Evolutionary conservation across 2,113 vertebrate genomes (phyloP).

Genomic region (mouse (Mus musculus)): DNA sequence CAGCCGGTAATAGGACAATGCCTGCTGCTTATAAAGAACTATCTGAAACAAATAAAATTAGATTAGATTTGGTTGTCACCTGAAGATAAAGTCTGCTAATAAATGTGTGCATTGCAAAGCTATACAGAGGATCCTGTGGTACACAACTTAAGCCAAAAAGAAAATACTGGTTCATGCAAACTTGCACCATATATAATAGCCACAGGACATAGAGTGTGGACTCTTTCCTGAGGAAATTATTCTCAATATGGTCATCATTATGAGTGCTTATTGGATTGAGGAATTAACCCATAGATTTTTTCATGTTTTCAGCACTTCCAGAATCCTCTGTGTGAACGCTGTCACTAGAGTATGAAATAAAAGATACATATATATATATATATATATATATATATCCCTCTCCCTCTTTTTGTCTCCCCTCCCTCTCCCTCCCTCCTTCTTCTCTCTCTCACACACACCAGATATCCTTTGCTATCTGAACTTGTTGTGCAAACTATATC

Average conservation of each 20-base stretch:
- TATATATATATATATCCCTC: no score
- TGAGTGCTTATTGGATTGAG: slow-evolving; percentile 6
- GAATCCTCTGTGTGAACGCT: not conserved
- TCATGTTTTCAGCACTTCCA: not conserved
- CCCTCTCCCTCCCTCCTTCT: no score
- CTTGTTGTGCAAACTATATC: not conserved
- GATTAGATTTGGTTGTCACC: slow-evolving; percentile 33
- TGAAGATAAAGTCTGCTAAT: not conserved
- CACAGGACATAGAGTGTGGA: not conserved
- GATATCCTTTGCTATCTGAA: slow-evolving; percentile 18
- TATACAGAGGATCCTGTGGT: not conserved
- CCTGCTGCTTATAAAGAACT: slow-evolving; percentile 24
- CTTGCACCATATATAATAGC: slow-evolving; percentile 22
- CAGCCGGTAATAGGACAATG: slow-evolving; percentile 24
- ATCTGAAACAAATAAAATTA: slow-evolving; percentile 43
- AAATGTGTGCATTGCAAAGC: not conserved
- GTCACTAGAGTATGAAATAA: slow-evolving; percentile 38
- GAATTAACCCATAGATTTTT: slow-evolving; percentile 5
- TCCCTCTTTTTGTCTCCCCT: not conserved
- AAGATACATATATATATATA: not conserved
- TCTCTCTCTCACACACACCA: not conserved
- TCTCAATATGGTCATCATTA: not conserved
- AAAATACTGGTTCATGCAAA: slow-evolving; percentile 10
- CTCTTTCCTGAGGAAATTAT: slow-evolving; percentile 4
- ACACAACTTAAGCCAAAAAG: not conserved